Base-by-base conservation (phyloP, 1,140 invertebrate species). In the Lepidurus arcticus region DNA sequence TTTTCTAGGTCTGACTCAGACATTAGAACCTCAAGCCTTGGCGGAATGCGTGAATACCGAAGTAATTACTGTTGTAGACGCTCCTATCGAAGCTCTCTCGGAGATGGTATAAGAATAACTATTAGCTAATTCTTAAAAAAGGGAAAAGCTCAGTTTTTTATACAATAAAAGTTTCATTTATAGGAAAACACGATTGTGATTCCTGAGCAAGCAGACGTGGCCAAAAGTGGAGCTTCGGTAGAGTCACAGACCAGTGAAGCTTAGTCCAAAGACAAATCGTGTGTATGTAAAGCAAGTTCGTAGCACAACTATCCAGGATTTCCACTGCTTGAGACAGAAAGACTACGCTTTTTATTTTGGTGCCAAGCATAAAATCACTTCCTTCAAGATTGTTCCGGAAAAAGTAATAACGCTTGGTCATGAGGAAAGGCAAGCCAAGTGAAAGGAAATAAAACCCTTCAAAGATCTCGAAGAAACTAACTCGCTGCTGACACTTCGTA, bases 201-300 rank as follows among this genome's bases (percentile, higher is more conserved):
- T 65, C 53, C 53, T 21, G 53, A 65, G 13, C 16, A 65, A 13
- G 53, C 53, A 13, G 53, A 65, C 53, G 21, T 21, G 53, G 53
- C 53, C 16, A 65, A 65, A 21, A 65, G 53, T 3, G 53, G 21
- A 65, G 21, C 21, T 13, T 65, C 53, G 34, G 2, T 34, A 65
- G 53, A 13, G 16, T 65, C 53, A 7, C 53, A 65, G 53, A 65
- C 53, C 53, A 65, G 53, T 65, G 53, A 65, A 65, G 53, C 53
- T 65, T 65, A 65, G 53, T 21, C 53, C 8, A 65, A 16, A n/a
- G 13, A 11, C 16, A 21, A 65, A 7, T 16, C 13, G 53, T 65
- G 53, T 47, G 21, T 21, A 16, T 65, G 53, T n/a, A n/a, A 16
- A 65, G 53, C 53, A 65, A 65, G 53, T 21, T 65, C 21, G 34